Conservation (phyloP, 2,888 invertebrate species). For the Drosophila siamana region DNA sequence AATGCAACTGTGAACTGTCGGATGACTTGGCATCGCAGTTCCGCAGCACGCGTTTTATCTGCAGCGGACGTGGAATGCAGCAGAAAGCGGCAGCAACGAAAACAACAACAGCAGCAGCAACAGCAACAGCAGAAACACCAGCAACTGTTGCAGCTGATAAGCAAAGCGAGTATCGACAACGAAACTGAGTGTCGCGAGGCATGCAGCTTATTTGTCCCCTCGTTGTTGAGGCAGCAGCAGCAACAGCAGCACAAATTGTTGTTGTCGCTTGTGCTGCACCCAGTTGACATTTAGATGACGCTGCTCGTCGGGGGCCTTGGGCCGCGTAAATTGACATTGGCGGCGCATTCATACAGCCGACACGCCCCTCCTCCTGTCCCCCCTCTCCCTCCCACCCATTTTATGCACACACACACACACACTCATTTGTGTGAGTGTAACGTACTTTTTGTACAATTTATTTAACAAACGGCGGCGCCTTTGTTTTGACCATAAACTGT, state of each 20-base stretch:
- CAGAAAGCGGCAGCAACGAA: slow-evolving; percentile 38
- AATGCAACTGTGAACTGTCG: slow-evolving; percentile 30
- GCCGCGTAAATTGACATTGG: slow-evolving; percentile 73
- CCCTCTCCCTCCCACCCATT: background rate
- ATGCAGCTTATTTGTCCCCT: background rate
- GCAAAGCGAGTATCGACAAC: slow-evolving; percentile 61
- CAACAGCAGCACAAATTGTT: slow-evolving; percentile 14
- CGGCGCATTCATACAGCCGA: slow-evolving; percentile 41
- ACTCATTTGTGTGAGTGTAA: background rate
- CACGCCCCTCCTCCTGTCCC: slow-evolving; percentile 19
- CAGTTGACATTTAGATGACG: slow-evolving; percentile 73
- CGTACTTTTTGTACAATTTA: slow-evolving; percentile 44
- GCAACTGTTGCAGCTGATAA: slow-evolving; percentile 61
- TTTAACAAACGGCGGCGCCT: slow-evolving; percentile 76
- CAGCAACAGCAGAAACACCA: slow-evolving; percentile 21
- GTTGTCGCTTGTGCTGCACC: slow-evolving; percentile 56
- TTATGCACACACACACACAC: slow-evolving; percentile 3
- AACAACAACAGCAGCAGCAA: slow-evolving; percentile 33
- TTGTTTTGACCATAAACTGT: slow-evolving; percentile 73
- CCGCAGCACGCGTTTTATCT: slow-evolving; percentile 74
- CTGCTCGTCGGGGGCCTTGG: slow-evolving; percentile 62
- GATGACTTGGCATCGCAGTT: slow-evolving; percentile 59
- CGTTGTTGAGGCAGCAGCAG: slow-evolving; percentile 21
- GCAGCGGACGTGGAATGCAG: slow-evolving; percentile 70
- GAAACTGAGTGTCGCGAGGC: slow-evolving; percentile 52